Percentiles rank a stretch among this genome's conserved stretches.
phyloP scores from a whole-genome alignment of 2,888 invertebrate genomes.

The Strigamia transsilvanica region DNA sequence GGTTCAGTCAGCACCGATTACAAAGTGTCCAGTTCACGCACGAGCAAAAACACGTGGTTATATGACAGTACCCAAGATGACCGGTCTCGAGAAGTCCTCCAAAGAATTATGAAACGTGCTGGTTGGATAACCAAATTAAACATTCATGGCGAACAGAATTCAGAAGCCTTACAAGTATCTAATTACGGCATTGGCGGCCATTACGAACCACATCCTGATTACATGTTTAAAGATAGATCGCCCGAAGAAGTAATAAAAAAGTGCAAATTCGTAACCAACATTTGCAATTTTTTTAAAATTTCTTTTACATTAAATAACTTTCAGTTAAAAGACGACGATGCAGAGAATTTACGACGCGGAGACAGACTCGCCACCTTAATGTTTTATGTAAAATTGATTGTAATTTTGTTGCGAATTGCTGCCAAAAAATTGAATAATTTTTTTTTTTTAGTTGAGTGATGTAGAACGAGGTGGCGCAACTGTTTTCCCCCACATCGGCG shows the following conservation, averaged over 20 bases:
- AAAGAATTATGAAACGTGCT: conserved; percentile 59
- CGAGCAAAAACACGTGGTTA: conserved; percentile 63
- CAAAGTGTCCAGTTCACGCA: conserved; percentile 60
- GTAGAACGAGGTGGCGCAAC: conserved; percentile 61
- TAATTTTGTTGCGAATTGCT: background rate
- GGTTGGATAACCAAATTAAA: conserved; percentile 61
- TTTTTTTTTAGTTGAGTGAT: conserved; percentile 57
- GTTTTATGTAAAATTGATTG: conserved; percentile 59
- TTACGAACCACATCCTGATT: conserved; percentile 65
- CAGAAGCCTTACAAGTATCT: conserved; percentile 63
- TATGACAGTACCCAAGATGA: conserved; percentile 57
- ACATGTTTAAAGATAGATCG: conserved; percentile 58
- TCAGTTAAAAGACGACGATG: background rate
- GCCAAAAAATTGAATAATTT: background rate
- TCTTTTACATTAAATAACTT: too few relatives aligned
- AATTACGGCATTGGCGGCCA: conserved; percentile 67
- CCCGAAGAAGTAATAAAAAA: conserved; percentile 57
- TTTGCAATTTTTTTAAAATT: too few relatives aligned
- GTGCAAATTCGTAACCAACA: background rate
- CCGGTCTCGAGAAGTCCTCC: conserved; percentile 57
- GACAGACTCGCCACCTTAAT: conserved; percentile 60
- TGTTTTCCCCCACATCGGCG: conserved; percentile 61
- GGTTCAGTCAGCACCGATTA: conserved; percentile 61
- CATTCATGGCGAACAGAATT: conserved; percentile 58
- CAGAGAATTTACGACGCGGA: background rate